Evolutionary conservation across 53 echinoderm and acorn worm genomes (phyloP).

Genomic region (Mesocentrotus franciscanus): DNA sequence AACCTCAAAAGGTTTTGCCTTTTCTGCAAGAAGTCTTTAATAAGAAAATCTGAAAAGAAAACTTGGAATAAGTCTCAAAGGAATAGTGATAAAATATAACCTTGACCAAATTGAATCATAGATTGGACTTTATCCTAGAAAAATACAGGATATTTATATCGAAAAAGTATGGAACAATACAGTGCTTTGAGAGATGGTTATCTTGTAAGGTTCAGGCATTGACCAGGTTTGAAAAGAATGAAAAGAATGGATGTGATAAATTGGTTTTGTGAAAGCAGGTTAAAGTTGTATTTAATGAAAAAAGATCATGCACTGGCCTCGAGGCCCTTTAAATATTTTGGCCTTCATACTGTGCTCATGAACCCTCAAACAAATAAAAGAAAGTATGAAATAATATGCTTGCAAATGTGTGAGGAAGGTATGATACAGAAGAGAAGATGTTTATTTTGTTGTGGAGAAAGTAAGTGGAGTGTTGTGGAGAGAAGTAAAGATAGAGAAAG

Average conservation of each 20-base stretch:
- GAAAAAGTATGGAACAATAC: slow-evolving; percentile 25
- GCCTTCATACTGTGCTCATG: too few species aligned
- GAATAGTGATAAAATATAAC: slow-evolving; percentile 18
- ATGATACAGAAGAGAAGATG: too few species aligned
- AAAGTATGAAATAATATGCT: too few species aligned
- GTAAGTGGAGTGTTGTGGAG: too few species aligned
- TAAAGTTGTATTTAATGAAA: too few species aligned
- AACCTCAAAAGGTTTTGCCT: neutral
- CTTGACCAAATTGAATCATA: slow-evolving; percentile 47
- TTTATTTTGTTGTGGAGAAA: too few species aligned
- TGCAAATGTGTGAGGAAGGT: too few species aligned
- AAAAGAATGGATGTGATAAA: neutral
- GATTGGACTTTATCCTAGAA: slow-evolving; percentile 15
- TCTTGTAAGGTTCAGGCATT: neutral
- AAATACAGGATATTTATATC: neutral
- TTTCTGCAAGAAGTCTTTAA: neutral
- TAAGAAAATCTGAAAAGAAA: slow-evolving; percentile 44
- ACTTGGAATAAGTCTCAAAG: slow-evolving; percentile 38
- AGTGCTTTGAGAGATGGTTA: neutral
- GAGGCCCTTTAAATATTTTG: too few species aligned
- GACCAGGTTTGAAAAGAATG: neutral
- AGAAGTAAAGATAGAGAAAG: too few species aligned
- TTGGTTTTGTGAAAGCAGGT: neutral
- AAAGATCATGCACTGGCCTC: too few species aligned
- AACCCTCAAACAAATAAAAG: too few species aligned